phyloP scores from a whole-genome alignment of 2,113 vertebrate genomes.

The Emydura subglobosa region DNA sequence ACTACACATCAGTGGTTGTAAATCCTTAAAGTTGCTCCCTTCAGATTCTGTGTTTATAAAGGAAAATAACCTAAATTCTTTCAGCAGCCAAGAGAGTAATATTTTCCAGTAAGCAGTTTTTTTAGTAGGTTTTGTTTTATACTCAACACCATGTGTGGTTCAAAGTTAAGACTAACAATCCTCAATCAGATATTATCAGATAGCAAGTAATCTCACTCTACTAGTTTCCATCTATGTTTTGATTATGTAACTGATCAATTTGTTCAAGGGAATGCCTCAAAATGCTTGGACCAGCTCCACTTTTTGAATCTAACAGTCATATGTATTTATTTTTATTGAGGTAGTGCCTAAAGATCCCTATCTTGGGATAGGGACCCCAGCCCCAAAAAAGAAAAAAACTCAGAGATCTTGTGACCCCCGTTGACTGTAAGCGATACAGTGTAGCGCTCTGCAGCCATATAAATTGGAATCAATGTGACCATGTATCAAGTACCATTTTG shows the following conservation, averaged over 20 bases:
- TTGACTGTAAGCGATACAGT: not conserved
- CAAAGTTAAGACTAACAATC: not conserved
- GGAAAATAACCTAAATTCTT: not conserved
- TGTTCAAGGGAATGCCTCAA: not conserved
- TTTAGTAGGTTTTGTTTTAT: constrained; percentile 22
- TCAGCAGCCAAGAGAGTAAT: not conserved
- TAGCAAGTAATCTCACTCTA: not conserved
- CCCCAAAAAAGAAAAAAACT: too few species aligned
- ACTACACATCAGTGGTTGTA: constrained; percentile 28
- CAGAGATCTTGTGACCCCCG: not conserved
- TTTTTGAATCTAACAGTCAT: not conserved
- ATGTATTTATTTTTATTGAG: not conserved
- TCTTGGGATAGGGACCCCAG: not conserved
- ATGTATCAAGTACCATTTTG: not conserved
- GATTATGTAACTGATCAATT: not conserved
- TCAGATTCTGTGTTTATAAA: constrained; percentile 9
- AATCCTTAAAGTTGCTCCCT: constrained; percentile 54
- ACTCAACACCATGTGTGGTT: not conserved
- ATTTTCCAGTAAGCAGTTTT: constrained; percentile 19
- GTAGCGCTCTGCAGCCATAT: not conserved
- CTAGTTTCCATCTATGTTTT: not conserved
- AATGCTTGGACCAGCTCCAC: not conserved
- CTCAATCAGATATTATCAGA: not conserved
- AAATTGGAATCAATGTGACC: not conserved
- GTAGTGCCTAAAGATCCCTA: not conserved